Base-by-base conservation (phyloP, 2,113 vertebrate species). In the Poeciliopsis occidentalis region DNA sequence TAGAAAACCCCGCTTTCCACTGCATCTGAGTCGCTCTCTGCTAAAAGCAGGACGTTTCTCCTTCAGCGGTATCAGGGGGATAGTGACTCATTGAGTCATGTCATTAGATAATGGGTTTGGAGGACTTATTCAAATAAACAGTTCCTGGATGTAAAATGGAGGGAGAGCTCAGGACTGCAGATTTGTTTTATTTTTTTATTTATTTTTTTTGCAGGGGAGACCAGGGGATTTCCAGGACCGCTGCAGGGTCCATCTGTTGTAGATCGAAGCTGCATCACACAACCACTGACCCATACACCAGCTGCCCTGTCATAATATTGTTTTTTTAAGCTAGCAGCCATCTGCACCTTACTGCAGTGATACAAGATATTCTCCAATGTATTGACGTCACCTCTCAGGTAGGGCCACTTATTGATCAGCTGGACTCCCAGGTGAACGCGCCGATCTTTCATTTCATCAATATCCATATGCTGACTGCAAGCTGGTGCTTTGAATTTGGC, bases 161-260 rank as follows among this genome's bases (percentile, higher is more conserved):
- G 79, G 73, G 75, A 69, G 57, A 76, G 76, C 69, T 83, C 68
- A 51, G 71, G 27, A 81, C 77, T 86, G 68, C 37, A 12, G 13
- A 19, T 10, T 51, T 57, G 27, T 22, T 37, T 34, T 34, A 6
- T 34, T 34, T 27, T 29, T 17, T 30, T 37, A 12, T 37, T 37
- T 86, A 82, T 86, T 87, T 37, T 86, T 87, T 86, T 87, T 85
- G 82, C 69, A 71, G 82, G 76, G 77, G 34, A 79, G 84, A 85
- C 85, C 84, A 82, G 87, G 90, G 91, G 86, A 90, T 83, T 91
- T 89, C 82, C 88, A 90, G 68, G 29, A 8, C 75, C 76, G 78
- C 86, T 85, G 77, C 83, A 80, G 87, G 80, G 85, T 89, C 91
- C 90, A 92, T 92, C 89, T 92, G 91, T 89, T 91, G 85, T 84